phyloP scores from a whole-genome alignment of 2,888 invertebrate species.

The Drosophila robusta region DNA sequence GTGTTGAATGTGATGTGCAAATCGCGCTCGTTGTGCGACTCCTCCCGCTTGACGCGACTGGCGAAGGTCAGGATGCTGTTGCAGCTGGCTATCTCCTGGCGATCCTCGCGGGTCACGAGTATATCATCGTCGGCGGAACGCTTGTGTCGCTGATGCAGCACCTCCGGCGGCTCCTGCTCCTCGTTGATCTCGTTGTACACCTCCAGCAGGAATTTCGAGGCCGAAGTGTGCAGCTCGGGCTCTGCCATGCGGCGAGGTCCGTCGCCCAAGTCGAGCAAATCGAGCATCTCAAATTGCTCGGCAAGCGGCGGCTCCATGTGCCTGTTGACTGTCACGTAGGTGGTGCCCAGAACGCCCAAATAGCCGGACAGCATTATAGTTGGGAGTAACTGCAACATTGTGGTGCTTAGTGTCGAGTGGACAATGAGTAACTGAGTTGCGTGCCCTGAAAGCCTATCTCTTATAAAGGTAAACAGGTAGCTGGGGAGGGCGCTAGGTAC shows the following conservation, averaged over 20 bases:
- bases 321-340: constrained; percentile 32
- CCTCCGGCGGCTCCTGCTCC: constrained; percentile 71
- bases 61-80: constrained; percentile 97
- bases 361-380: constrained; percentile 5
- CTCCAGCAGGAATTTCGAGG: constrained; percentile 94
- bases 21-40: constrained; percentile 19
- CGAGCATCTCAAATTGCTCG: constrained; percentile 88
- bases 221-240: constrained; percentile 84
- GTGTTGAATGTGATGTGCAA: constrained; percentile 93
- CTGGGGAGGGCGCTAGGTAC: constrained; percentile 1
- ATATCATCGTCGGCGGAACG: constrained; percentile 72
- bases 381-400: constrained; percentile 8
- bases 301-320: constrained; percentile 31
- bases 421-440: constrained; percentile 36
- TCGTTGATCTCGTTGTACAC: constrained; percentile 91
- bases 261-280: constrained; percentile 93
- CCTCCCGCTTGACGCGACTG: constrained; percentile 84
- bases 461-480: constrained; percentile 62
- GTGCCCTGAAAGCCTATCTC: accelerated
- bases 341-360: constrained; percentile 16
- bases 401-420: not conserved
- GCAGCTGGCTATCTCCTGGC: constrained; percentile 93
- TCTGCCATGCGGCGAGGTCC: constrained; percentile 87
- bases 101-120: constrained; percentile 91
- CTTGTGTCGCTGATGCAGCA: constrained; percentile 69